These are phyloP conservation scores for Caenorhabditis sp. DNA, from an alignment of 2,888 invertebrate species.

Conservation along the genomic window DNA sequence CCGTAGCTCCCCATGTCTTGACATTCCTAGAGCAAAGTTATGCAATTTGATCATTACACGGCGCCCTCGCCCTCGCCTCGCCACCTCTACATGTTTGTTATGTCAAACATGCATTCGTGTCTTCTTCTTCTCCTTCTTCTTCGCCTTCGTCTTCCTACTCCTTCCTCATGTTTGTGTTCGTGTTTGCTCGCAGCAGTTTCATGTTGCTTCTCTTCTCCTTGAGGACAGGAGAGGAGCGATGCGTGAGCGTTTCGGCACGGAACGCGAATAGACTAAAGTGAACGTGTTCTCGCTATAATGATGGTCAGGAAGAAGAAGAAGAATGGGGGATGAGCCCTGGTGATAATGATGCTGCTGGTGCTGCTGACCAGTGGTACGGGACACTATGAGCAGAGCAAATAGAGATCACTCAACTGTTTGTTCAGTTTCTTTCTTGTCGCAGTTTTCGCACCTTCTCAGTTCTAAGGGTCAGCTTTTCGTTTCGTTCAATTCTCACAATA, in stretches of 20 bases:
- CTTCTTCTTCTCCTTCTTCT: conserved; percentile 23
- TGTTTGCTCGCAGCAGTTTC: conserved; percentile 51
- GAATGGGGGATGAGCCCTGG: neutral
- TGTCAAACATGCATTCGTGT: conserved; percentile 58
- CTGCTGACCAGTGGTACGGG: conserved; percentile 49
- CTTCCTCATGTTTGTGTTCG: conserved; percentile 27
- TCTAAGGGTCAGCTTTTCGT: conserved; percentile 50
- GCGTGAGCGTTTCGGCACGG: neutral
- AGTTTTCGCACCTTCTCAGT: conserved; percentile 58
- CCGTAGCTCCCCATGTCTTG: neutral
- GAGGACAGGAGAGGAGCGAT: neutral
- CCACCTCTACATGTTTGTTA: conserved; percentile 42
- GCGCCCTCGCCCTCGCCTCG: too few relatives aligned
- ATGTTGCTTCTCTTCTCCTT: conserved; percentile 35
- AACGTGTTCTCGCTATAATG: conserved; percentile 1
- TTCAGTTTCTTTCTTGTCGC: conserved; percentile 65
- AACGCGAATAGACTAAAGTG: conserved; percentile 6
- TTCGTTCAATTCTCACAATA: too few relatives aligned
- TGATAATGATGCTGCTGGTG: conserved; percentile 46
- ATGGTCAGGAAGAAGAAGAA: neutral
- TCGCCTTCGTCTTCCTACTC: conserved; percentile 14
- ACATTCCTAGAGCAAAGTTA: conserved; percentile 4
- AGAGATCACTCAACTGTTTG: conserved; percentile 47
- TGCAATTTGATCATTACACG: conserved; percentile 15
- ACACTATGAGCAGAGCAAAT: conserved; percentile 34